Conservation (phyloP, 2,113 vertebrate species). For the Bubo bubo region DNA sequence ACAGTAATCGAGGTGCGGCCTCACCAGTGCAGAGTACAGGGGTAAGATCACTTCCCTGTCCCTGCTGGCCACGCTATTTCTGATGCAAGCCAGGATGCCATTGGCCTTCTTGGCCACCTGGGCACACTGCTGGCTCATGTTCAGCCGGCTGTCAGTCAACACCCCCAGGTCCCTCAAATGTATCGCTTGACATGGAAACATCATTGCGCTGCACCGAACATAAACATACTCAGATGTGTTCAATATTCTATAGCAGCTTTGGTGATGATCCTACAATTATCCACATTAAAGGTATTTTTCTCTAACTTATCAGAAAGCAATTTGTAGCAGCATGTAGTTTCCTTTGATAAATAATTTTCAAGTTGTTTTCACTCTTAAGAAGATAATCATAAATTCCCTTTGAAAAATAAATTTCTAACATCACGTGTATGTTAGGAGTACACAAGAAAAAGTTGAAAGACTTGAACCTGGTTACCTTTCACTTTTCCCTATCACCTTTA, state of each 20-base stretch:
- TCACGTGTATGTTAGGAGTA: not conserved
- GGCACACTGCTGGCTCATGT: too few species aligned
- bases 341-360: not conserved
- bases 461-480: rapidly evolving
- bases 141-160: too few species aligned
- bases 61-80: too few species aligned
- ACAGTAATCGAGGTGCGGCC: too few species aligned
- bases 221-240: rapidly evolving
- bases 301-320: not conserved
- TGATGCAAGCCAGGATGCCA: too few species aligned
- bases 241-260: not conserved
- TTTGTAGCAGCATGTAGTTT: rapidly evolving
- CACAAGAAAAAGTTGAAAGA: not conserved
- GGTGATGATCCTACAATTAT: not conserved
- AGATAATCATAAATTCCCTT: not conserved
- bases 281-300: not conserved
- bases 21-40: too few species aligned
- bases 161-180: not conserved
- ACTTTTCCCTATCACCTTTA: not conserved
- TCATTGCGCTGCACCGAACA: not conserved
- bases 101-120: too few species aligned
- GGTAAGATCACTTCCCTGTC: too few species aligned
- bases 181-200: rapidly evolving
- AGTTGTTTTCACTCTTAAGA: not conserved
- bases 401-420: not conserved